A percentile compares a stretch with the other conserved stretches of the same genome.
These are phyloP conservation scores for Scelioninae gen. 2 DNA, from an alignment of 2,888 invertebrate species.

Conservation along the genomic window DNA sequence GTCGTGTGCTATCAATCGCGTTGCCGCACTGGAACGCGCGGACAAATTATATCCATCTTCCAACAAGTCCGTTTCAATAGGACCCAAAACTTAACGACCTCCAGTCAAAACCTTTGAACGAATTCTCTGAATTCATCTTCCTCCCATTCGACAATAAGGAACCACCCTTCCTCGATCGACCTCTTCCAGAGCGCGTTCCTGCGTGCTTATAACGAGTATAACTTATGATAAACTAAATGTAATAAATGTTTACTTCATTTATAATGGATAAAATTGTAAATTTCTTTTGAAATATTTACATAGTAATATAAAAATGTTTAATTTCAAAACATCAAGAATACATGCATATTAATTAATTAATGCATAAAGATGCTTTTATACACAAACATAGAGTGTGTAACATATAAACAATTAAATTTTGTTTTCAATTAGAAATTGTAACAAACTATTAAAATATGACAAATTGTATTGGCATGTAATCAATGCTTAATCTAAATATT, in stretches of 20 bases:
- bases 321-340: too few relatives aligned
- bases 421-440: too few relatives aligned
- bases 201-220: slow-evolving; percentile 65
- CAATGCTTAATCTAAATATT: too few relatives aligned
- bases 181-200: slow-evolving; percentile 57
- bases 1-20: slow-evolving; percentile 67
- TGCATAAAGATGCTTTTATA: too few relatives aligned
- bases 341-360: too few relatives aligned
- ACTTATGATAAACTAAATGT: slow-evolving; percentile 73
- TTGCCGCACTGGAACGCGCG: slow-evolving; percentile 64
- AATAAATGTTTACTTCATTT: slow-evolving; percentile 75
- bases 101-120: neutral
- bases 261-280: too few relatives aligned
- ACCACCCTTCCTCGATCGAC: slow-evolving; percentile 47
- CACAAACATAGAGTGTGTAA: too few relatives aligned
- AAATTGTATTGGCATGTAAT: too few relatives aligned
- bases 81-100: neutral
- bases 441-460: too few relatives aligned
- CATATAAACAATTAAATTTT: too few relatives aligned
- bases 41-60: slow-evolving; percentile 51
- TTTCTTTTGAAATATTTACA: too few relatives aligned
- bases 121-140: slow-evolving; percentile 39
- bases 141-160: slow-evolving; percentile 48
- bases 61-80: slow-evolving; percentile 20
- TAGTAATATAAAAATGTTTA: too few relatives aligned